These are phyloP conservation scores for Adelphocoris suturalis DNA, from an alignment of 2,888 invertebrate genomes.

Conservation along the genomic window DNA sequence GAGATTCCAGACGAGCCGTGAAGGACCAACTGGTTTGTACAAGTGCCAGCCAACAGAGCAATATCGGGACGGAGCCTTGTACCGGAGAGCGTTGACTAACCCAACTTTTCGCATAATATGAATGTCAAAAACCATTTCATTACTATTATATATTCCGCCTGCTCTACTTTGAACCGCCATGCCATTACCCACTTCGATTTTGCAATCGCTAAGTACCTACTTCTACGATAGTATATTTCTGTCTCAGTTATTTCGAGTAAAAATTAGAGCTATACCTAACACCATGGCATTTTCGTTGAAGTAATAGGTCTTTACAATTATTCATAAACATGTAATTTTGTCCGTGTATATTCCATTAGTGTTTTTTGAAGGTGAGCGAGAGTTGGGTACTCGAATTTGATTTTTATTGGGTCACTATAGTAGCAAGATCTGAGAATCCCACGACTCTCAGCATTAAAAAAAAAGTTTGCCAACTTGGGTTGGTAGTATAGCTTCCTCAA, in stretches of 20 bases:
- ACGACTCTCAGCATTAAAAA: too few relatives aligned
- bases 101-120: not conserved
- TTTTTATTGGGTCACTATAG: too few relatives aligned
- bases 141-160: not conserved
- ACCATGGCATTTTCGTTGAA: not conserved
- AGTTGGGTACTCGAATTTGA: too few relatives aligned
- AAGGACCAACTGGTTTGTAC: constrained; percentile 28
- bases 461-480: too few relatives aligned
- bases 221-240: not conserved
- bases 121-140: constrained; percentile 27
- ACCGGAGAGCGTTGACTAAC: constrained; percentile 23
- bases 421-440: too few relatives aligned
- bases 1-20: constrained; percentile 23
- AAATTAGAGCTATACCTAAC: not conserved
- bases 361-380: too few relatives aligned
- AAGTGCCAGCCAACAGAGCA: not conserved
- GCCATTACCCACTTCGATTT: not conserved
- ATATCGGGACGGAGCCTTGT: not conserved
- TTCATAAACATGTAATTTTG: too few relatives aligned
- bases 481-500: too few relatives aligned
- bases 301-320: not conserved
- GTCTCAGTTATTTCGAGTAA: not conserved
- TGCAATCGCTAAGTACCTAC: not conserved
- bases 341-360: too few relatives aligned
- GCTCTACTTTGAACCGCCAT: not conserved